Evolutionary conservation across 2,888 invertebrate species (phyloP), one percentile per base, ranked within the genome.

Genomic region (Eupithecia pulchellata): DNA sequence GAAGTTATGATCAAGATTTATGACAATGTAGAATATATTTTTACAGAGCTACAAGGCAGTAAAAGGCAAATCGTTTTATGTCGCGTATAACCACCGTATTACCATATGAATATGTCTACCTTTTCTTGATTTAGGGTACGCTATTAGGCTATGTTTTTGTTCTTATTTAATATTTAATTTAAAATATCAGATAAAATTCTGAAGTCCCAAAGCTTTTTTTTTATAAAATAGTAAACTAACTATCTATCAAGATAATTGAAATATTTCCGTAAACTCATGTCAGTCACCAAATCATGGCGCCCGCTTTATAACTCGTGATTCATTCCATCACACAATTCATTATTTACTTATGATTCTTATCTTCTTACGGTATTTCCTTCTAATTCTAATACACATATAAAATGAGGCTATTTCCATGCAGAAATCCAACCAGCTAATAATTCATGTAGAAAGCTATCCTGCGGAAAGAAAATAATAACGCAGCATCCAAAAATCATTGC

Each of bases 401-500:
- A 39, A n/a, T 17, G n/a, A 30, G n/a, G 32, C 4, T 13, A 11
- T 34, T 34, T 1, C 20, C 20, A 13, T 20, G 20, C 60, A 32
- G 20, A 32, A 20, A n/a, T 34, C 20, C 34, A 9, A 60, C 42
- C 42, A 47, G 42, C 42, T 25, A 60, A 60, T 25, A 20, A 60
- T 17, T 25, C 20, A 34, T 34, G 25, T 4, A 61, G 34, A 61
- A 34, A 4, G 20, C 13, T 60, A 34, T 34, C 60, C 34, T 60
- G 32, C 20, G 32, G 32, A 34, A 60, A 34, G 9, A 34, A 60
- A 61, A 61, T 14, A 61, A 25, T 11, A 61, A 61, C 1, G 34
- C 32, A 61, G 5, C 32, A 61, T 61, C 34, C 55, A 61, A 69
- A 61, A 69, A 65, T 69, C 62, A 66, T 66, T 65, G 65, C 32